A percentile compares a stretch with the other conserved stretches of the same genome.
These are phyloP conservation scores for Drosophila cognata DNA, from an alignment of 2,888 invertebrate genomes.

Conservation along the genomic window DNA sequence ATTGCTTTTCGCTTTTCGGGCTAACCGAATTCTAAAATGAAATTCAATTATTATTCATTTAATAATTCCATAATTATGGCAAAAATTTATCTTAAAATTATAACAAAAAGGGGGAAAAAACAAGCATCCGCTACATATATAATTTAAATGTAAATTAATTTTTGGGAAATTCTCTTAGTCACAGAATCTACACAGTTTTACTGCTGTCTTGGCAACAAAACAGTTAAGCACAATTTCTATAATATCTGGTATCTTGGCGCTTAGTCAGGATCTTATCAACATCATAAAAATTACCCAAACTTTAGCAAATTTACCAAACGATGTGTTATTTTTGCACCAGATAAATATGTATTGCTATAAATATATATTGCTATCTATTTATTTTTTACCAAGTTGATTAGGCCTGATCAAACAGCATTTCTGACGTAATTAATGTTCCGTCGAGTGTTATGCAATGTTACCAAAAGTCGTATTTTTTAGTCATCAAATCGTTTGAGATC, in stretches of 20 bases:
- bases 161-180: neutral
- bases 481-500: slow-evolving; percentile 9
- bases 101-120: neutral
- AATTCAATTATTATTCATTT: neutral
- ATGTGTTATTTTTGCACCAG: neutral
- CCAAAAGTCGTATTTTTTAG: slow-evolving; percentile 5
- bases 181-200: neutral
- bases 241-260: neutral
- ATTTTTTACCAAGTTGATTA: neutral
- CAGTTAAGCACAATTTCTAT: neutral
- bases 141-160: neutral
- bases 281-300: neutral
- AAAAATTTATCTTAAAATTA: neutral
- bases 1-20: neutral
- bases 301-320: neutral
- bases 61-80: neutral
- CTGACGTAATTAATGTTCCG: slow-evolving; percentile 20
- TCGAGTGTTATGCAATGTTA: slow-evolving; percentile 29
- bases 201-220: neutral
- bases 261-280: slow-evolving; percentile 2
- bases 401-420: slow-evolving; percentile 5
- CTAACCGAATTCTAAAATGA: slow-evolving; percentile 26
- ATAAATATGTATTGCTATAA: neutral
- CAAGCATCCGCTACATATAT: neutral
- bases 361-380: neutral